Evolutionary conservation across 2,888 invertebrate species (phyloP).

Genomic region (Cerastis leucographa): DNA sequence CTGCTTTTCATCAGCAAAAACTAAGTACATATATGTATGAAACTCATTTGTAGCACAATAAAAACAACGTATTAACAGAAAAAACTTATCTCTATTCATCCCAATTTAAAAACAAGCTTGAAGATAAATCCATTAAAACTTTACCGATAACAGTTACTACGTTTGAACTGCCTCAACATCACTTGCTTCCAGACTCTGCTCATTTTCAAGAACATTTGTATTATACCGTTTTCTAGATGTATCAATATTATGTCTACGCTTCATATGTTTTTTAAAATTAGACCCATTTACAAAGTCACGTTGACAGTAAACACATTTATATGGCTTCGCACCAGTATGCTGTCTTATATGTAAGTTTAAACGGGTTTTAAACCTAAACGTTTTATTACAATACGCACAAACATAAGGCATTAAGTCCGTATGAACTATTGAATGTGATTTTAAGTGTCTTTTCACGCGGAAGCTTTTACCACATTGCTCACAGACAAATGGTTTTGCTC

Average conservation of each 20-base stretch:
- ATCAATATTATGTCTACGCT: constrained; percentile 85
- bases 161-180: constrained; percentile 40
- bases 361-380: constrained; percentile 86
- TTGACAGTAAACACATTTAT: constrained; percentile 84
- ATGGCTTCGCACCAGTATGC: constrained; percentile 88
- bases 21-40: too few relatives aligned
- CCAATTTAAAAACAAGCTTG: constrained; percentile 8
- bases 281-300: constrained; percentile 88
- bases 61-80: neutral
- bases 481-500: constrained; percentile 86
- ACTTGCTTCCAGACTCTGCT: constrained; percentile 56
- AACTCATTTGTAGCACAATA: neutral
- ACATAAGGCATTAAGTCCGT: constrained; percentile 86
- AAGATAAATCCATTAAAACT: constrained; percentile 4
- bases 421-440: constrained; percentile 87
- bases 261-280: constrained; percentile 88
- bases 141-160: constrained; percentile 6
- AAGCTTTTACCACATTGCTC: constrained; percentile 88
- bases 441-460: constrained; percentile 85
- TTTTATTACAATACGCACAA: constrained; percentile 86
- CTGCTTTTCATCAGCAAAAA: neutral
- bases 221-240: constrained; percentile 80
- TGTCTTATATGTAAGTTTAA: constrained; percentile 85
- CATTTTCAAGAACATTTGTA: constrained; percentile 66
- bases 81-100: neutral